Conservation (phyloP, 2,797 vertebrate genomes). For the Macropus fuliginosus region DNA sequence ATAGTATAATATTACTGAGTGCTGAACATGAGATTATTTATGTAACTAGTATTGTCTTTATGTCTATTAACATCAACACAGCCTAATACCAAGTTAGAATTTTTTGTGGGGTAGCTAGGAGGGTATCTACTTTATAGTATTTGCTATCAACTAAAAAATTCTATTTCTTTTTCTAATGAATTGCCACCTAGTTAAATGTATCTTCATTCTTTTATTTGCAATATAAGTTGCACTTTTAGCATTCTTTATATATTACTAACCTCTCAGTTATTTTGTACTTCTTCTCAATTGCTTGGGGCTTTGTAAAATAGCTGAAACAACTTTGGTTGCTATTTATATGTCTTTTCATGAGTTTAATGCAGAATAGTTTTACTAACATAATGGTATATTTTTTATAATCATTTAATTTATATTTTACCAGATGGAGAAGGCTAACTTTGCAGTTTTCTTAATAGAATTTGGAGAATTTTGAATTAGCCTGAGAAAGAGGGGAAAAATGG, state of each 20-base stretch:
- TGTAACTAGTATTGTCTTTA: not conserved
- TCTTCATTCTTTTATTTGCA: not conserved
- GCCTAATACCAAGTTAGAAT: not conserved
- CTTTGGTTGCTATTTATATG: not conserved
- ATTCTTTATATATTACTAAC: not conserved
- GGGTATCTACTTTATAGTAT: not conserved
- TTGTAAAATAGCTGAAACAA: not conserved
- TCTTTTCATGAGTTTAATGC: not conserved
- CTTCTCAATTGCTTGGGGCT: not conserved
- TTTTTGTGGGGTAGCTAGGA: not conserved
- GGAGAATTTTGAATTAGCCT: not conserved
- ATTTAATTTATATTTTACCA: not conserved
- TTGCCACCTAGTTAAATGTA: not conserved
- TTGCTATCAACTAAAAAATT: not conserved
- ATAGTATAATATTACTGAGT: not conserved
- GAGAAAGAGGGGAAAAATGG: conserved; percentile 9
- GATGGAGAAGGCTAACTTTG: not conserved
- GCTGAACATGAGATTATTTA: not conserved
- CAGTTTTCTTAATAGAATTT: not conserved
- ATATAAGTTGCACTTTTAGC: not conserved
- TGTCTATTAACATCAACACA: not conserved
- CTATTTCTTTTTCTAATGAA: not conserved
- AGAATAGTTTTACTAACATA: not conserved
- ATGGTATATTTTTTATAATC: not conserved
- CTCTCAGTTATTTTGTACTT: not conserved